Evolutionary conservation across 2,113 vertebrate species (phyloP), one percentile per base, ranked within the genome.

Genomic region (Suricata suricatta): DNA sequence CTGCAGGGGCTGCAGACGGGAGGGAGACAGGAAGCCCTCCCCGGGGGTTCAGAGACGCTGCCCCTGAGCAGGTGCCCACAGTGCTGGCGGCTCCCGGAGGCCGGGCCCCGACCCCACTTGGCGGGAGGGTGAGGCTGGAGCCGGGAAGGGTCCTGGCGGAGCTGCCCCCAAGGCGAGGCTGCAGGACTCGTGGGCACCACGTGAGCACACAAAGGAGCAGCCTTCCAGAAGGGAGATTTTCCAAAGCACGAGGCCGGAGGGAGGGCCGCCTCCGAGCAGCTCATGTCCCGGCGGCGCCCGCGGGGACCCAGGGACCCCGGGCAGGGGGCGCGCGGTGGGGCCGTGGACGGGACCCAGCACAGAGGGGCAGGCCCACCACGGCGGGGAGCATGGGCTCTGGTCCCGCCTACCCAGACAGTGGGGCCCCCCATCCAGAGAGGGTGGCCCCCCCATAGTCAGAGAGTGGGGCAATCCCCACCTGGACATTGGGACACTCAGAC

Each of bases 271-370:
- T 41, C 38, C 8, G 2, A 23, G 44, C 33, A 27, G 41, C 33
- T 50, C 38, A 0, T 4, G 5, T 1, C 11, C 27, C 88, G 13
- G 50, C 50, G 47, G 2, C 4, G 1, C 47, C 2, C 9, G 21
- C 4, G 4, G 35, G 0, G 17, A 60, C 57, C 3, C 7, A 21
- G 69, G n/a, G n/a, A 35, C 8, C 19, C 9, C 0, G 33, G 17
- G 63, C 4, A 11, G 35, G 0, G 13, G 14, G 25, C 64, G 8
- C 8, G 1, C 3, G 4, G 17, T 3, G 10, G 3, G 38, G n/a
- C 66, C 2, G 0, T 17, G 0, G 0, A 44, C 0, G 3, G 16
- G n/a, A 35, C 50, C 77, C 15, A 68, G n/a, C n/a, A 50, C n/a
- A 41, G 17, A 3, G 27, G 76, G 41, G 31, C 25, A 8, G 2